A percentile compares a stretch with the other conserved stretches of the same genome.
Evolutionary conservation across 2,113 vertebrate species (phyloP).

Genomic region (Ondatra zibethicus): DNA sequence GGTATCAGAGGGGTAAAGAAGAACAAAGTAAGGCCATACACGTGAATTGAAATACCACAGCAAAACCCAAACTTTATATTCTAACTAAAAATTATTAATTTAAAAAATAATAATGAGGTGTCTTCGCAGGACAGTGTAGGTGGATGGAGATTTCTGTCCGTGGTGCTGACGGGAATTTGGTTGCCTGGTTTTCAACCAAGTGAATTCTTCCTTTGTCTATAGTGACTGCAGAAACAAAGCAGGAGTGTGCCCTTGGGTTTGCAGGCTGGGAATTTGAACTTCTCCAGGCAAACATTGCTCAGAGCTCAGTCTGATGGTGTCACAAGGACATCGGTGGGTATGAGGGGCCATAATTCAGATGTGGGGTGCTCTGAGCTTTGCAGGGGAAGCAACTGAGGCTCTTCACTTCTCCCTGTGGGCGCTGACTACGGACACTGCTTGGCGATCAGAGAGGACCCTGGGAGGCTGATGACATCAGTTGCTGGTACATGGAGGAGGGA

Average conservation of each 20-base stretch:
- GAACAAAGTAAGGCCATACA: neutral
- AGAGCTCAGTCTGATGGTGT: slow-evolving; percentile 35
- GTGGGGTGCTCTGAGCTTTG: neutral
- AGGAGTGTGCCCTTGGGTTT: slow-evolving; percentile 66
- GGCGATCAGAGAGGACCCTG: rapidly evolving
- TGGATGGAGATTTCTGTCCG: neutral
- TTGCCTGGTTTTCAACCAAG: neutral
- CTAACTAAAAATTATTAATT: neutral
- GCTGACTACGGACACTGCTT: neutral
- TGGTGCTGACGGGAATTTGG: neutral
- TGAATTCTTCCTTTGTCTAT: neutral
- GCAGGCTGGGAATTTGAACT: neutral
- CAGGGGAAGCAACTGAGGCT: neutral
- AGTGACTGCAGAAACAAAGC: slow-evolving; percentile 22
- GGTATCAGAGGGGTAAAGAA: neutral
- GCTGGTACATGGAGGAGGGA: neutral
- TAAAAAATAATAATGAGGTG: neutral
- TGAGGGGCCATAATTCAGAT: neutral
- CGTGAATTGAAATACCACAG: neutral
- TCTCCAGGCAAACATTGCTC: neutral
- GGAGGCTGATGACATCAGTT: neutral
- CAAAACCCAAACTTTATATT: neutral
- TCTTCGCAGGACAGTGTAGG: neutral
- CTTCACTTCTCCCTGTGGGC: neutral
- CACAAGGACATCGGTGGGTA: neutral